Conservation (phyloP, 2,888 invertebrate genomes). For the Drosophila phalerata region DNA sequence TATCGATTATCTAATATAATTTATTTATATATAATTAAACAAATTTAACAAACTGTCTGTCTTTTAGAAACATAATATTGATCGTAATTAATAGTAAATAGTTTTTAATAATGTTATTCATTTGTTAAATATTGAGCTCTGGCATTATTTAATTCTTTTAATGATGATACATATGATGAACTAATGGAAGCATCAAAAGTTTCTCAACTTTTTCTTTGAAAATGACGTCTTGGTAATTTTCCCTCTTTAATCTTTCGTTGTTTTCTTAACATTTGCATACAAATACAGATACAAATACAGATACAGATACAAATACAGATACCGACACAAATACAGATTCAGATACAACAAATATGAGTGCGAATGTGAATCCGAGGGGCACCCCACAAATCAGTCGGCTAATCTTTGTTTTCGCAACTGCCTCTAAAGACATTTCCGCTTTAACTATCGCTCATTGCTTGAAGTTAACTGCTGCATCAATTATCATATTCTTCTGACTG, state of each 20-base stretch:
- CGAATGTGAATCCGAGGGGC: conserved; percentile 5
- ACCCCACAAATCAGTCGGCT: conserved; percentile 16
- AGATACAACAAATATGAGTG: background rate
- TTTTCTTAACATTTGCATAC: conserved; percentile 10
- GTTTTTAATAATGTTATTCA: background rate
- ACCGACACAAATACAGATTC: conserved; percentile 1
- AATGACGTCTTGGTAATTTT: background rate
- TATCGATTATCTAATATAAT: too few species aligned
- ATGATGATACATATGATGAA: background rate
- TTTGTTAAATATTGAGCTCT: background rate
- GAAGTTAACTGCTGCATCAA: conserved; percentile 27
- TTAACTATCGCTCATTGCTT: conserved; percentile 26
- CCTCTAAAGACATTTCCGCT: conserved; percentile 43
- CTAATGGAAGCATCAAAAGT: background rate
- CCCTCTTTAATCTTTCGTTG: conserved; percentile 3
- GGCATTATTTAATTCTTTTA: background rate
- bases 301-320: conserved; percentile 16
- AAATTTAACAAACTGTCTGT: too few species aligned
- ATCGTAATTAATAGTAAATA: background rate
- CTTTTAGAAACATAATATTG: background rate
- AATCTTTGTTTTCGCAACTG: conserved; percentile 38
- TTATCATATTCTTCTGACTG: conserved; percentile 31
- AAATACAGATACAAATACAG: conserved; percentile 4
- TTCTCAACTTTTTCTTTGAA: conserved; percentile 4
- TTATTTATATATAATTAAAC: too few species aligned